These are phyloP conservation scores for Enchytraeus crypticus DNA, from an alignment of 2,888 invertebrate species.

Conservation along the genomic window DNA sequence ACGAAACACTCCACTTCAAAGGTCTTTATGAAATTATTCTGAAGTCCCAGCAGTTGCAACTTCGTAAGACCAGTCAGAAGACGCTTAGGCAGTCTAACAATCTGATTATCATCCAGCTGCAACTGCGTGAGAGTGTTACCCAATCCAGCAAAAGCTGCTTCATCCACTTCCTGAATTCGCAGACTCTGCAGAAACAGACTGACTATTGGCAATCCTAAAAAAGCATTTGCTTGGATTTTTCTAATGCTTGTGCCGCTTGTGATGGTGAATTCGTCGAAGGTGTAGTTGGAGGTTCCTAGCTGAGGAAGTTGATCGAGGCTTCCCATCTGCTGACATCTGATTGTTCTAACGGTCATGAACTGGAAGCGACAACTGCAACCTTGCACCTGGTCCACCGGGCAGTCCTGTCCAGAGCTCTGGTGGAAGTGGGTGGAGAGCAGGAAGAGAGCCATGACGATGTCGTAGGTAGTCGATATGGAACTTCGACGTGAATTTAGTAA, in stretches of 20 bases:
- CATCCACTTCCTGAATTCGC: neutral
- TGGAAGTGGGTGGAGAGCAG: too few species aligned
- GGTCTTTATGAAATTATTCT: neutral
- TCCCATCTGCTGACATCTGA: neutral
- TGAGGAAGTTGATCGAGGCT: neutral
- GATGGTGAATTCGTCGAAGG: neutral
- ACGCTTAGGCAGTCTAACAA: neutral
- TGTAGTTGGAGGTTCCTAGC: neutral
- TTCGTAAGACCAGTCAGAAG: neutral
- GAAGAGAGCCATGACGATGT: too few species aligned
- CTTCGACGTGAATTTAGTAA: too few species aligned
- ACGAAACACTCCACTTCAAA: neutral
- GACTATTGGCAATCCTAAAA: neutral
- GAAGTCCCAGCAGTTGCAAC: neutral
- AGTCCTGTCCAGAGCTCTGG: neutral
- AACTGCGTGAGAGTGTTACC: neutral
- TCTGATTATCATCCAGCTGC: neutral
- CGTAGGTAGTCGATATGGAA: too few species aligned
- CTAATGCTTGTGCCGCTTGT: neutral
- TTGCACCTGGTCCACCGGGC: neutral
- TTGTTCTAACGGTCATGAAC: neutral
- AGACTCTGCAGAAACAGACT: neutral
- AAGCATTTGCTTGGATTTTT: neutral
- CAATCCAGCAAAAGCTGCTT: neutral
- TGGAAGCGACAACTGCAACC: neutral